phyloP scores from a whole-genome alignment of 2,888 invertebrate genomes.

The Caenorhabditis japonica region DNA sequence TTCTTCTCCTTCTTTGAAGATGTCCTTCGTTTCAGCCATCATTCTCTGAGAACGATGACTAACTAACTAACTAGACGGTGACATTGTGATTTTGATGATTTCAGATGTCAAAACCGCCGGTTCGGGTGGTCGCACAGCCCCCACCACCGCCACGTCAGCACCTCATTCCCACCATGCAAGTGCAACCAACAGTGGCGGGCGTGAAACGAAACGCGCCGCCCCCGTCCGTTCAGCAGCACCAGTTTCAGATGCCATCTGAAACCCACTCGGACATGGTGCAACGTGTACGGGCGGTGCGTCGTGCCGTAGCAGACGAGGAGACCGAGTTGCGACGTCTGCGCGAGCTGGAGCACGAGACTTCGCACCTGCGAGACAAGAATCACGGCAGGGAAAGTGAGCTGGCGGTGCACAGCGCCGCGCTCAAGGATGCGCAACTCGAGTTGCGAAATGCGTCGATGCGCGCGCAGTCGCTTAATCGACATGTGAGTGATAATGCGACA shows the following conservation, averaged over 20 bases:
- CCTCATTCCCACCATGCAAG: slow-evolving; percentile 59
- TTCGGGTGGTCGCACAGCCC: slow-evolving; percentile 58
- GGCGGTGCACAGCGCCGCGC: slow-evolving; percentile 35
- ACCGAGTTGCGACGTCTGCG: slow-evolving; percentile 61
- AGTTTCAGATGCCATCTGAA: slow-evolving; percentile 44
- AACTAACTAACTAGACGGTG: slow-evolving; percentile 1
- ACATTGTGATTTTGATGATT: slow-evolving; percentile 26
- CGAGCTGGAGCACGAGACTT: slow-evolving; percentile 62
- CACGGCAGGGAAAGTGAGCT: slow-evolving; percentile 49
- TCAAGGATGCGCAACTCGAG: slow-evolving; percentile 54
- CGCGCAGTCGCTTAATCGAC: slow-evolving; percentile 90
- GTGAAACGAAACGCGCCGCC: slow-evolving; percentile 24
- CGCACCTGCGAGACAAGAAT: slow-evolving; percentile 52
- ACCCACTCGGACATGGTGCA: slow-evolving; percentile 31
- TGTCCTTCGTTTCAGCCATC: slow-evolving; percentile 42
- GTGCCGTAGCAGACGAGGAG: slow-evolving; percentile 72
- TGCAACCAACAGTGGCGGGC: slow-evolving; percentile 60
- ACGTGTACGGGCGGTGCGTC: slow-evolving; percentile 53
- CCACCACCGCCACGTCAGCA: slow-evolving; percentile 18
- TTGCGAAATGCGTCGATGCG: slow-evolving; percentile 91
- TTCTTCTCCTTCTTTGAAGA: neutral
- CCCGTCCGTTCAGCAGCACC: slow-evolving; percentile 23
- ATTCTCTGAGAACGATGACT: slow-evolving; percentile 11
- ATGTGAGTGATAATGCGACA: slow-evolving; percentile 48
- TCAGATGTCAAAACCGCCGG: slow-evolving; percentile 66